Base-by-base conservation (phyloP, 1,140 invertebrate genomes). In the Euura lappo region DNA sequence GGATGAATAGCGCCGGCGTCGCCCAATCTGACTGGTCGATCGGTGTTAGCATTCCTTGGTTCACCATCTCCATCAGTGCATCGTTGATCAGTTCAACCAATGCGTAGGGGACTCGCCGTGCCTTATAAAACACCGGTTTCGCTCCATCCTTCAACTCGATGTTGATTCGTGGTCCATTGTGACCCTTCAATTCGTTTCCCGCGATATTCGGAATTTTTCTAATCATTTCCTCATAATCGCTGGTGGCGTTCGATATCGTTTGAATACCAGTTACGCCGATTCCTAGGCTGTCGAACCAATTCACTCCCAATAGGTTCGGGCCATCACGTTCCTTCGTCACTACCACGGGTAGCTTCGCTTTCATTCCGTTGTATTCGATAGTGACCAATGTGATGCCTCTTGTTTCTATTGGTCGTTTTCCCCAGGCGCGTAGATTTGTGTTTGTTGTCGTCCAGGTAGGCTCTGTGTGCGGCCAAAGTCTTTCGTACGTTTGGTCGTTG, bases 181-280 rank as follows among this genome's bases (percentile, higher is more conserved):
- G 69, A 3, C 69, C 44, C n/a, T 44, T 11, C 13, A 47, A 11
- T 45, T 47, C 11, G 8, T 44, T 3, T 2, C 45, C 46, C 11
- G 43, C 7, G 4, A 47, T 44, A 6, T 4, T 3, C 2, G 69
- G 69, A 45, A 47, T 47, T 11, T 70, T 4, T 8, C 3, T 8
- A 0, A 70, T 44, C 69, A 70, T 70, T 47, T 70, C 28, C 6
- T 6, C 28, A 42, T 70, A 70, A 47, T 70, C 69, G n/a, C 4
- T 47, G 6, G 43, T 13, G 4, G 45, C 51, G 11, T 70, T 46
- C 28, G 43, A 8, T 13, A 5, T 46, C 2, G 10, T 8, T 10
- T 70, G 45, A 70, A 70, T 70, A 43, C 69, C 69, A 4, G n/a
- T 47, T 28, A 70, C 28, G 46, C 51, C 28, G 4, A 70, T 70